Evolutionary conservation across 2,113 vertebrate species (phyloP).

Genomic region (Oostethus manadensis): DNA sequence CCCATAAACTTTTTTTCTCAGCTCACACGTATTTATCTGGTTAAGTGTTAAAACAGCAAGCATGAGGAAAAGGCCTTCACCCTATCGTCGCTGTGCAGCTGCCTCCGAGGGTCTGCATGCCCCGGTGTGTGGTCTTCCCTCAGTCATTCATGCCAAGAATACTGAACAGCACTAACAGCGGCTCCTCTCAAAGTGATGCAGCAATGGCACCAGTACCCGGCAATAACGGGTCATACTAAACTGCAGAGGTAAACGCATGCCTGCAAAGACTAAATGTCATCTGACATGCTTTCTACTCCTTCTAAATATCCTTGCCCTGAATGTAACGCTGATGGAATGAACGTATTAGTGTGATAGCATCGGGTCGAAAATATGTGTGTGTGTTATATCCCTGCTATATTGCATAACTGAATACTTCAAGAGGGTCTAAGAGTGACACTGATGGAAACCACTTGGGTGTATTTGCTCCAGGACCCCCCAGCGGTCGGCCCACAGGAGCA

Average conservation of each 20-base stretch:
- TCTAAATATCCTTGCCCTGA: not conserved
- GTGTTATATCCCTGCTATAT: not conserved
- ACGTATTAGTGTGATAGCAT: not conserved
- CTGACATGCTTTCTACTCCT: slow-evolving; percentile 5
- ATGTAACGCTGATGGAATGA: not conserved
- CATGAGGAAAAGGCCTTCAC: not conserved
- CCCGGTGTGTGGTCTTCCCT: slow-evolving; percentile 14
- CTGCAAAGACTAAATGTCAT: slow-evolving; percentile 21
- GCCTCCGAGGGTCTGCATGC: not conserved
- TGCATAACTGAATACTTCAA: not conserved
- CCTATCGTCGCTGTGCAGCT: slow-evolving; percentile 5
- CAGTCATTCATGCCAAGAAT: slow-evolving; percentile 5
- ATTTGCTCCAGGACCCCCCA: not conserved
- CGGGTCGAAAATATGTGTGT: not conserved
- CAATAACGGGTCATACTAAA: slow-evolving; percentile 15
- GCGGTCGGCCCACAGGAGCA: not conserved
- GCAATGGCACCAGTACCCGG: not conserved
- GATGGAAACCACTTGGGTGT: too few relatives aligned
- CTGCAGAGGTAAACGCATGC: slow-evolving; percentile 7
- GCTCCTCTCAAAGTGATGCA: slow-evolving; percentile 14
- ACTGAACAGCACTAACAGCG: slow-evolving; percentile 6
- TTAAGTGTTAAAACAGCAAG: slow-evolving; percentile 9
- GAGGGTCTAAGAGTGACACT: too few relatives aligned
- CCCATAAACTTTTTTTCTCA: not conserved
- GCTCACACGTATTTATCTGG: not conserved